Evolutionary conservation across 2,888 invertebrate species (phyloP).

Genomic region (Drosophila stalkeri): DNA sequence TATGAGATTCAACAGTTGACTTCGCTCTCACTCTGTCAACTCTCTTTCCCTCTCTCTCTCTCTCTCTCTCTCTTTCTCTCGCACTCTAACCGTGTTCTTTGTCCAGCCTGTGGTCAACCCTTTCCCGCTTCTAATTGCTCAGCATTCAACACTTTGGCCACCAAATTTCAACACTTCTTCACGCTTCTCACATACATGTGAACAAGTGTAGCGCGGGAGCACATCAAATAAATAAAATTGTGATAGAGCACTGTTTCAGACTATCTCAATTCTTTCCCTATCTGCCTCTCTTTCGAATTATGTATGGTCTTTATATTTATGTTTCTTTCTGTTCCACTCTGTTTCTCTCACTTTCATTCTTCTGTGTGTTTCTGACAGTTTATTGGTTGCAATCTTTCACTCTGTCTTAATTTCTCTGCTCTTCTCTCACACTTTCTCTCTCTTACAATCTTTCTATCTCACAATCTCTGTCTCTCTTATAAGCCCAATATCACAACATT

Average conservation of each 20-base stretch:
- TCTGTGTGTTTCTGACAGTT: too few species aligned
- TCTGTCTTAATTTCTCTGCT: background rate
- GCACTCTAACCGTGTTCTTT: background rate
- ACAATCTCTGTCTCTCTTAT: background rate
- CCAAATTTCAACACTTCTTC: conserved; percentile 17
- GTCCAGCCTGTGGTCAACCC: conserved; percentile 33
- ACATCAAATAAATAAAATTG: too few species aligned
- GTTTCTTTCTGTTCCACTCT: background rate
- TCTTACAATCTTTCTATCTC: background rate
- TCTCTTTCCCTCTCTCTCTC: background rate
- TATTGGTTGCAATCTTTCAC: too few species aligned
- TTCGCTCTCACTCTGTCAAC: background rate
- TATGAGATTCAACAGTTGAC: conserved; percentile 33
- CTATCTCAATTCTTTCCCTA: background rate
- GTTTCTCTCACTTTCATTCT: background rate
- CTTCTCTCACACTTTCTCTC: background rate
- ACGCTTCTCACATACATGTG: conserved; percentile 1
- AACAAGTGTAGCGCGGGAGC: too few species aligned
- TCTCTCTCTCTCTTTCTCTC: background rate
- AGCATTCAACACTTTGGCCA: conserved; percentile 12
- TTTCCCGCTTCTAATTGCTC: conserved; percentile 15
- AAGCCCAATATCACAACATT: background rate
- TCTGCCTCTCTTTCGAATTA: too few species aligned
- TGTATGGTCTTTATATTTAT: background rate
- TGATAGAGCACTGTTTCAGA: too few species aligned